Conservation (phyloP, 2,797 vertebrate genomes). For the Myoxocephalus aenaeus region DNA sequence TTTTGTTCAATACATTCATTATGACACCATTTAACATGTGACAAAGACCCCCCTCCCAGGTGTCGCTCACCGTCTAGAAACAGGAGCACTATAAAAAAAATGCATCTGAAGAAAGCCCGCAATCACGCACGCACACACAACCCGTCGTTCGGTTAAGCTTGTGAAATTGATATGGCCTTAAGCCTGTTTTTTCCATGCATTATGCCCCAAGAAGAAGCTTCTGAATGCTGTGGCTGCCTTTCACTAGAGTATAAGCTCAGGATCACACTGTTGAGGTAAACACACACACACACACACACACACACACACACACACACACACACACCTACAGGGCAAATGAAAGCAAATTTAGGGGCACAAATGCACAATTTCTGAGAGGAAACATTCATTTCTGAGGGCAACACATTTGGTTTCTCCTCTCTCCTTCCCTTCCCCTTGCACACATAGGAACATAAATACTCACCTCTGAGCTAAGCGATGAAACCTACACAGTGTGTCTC, state of each 20-base stretch:
- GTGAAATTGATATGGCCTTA: slow-evolving; percentile 79
- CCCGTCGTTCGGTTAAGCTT: slow-evolving; percentile 66
- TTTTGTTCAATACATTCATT: slow-evolving; percentile 77
- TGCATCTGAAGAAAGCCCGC: slow-evolving; percentile 36
- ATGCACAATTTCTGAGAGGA: slow-evolving; percentile 53
- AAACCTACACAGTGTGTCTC: slow-evolving; percentile 73
- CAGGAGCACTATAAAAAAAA: slow-evolving; percentile 49
- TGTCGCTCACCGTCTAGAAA: slow-evolving; percentile 48
- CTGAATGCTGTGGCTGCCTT: slow-evolving; percentile 72
- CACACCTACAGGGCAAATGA: slow-evolving; percentile 20
- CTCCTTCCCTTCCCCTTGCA: background rate
- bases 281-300: slow-evolving; percentile 40
- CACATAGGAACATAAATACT: slow-evolving; percentile 55
- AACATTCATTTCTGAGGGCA: slow-evolving; percentile 38
- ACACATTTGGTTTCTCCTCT: slow-evolving; percentile 9
- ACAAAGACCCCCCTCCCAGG: slow-evolving; percentile 36
- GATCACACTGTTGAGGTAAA: slow-evolving; percentile 73
- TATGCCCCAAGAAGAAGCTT: slow-evolving; percentile 71
- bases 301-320: slow-evolving; percentile 52
- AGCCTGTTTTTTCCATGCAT: slow-evolving; percentile 73
- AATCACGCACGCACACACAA: slow-evolving; percentile 14
- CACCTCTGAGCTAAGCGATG: slow-evolving; percentile 75
- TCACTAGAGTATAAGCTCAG: slow-evolving; percentile 69
- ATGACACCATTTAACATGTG: slow-evolving; percentile 68
- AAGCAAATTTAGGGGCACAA: slow-evolving; percentile 45